These are phyloP conservation scores for Lamellibrachia columna DNA, from an alignment of 2,888 invertebrate genomes.

Conservation along the genomic window DNA sequence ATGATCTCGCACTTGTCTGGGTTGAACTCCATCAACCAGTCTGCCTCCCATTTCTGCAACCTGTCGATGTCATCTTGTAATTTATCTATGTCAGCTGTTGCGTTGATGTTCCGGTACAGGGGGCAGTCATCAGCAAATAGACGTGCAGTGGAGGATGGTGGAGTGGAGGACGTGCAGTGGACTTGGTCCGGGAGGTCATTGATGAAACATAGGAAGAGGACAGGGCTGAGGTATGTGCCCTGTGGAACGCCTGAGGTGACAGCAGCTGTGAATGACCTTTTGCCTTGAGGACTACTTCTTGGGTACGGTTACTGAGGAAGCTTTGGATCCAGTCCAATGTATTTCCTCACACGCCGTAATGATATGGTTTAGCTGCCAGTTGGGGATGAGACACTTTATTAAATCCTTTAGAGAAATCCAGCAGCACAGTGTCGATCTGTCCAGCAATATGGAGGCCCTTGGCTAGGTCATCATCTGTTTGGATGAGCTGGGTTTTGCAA, in stretches of 20 bases:
- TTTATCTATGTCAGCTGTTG: constrained; percentile 22
- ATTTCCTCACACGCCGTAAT: constrained; percentile 32
- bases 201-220: constrained; percentile 42
- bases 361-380: constrained; percentile 31
- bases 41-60: constrained; percentile 35
- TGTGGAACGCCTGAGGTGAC: constrained; percentile 42
- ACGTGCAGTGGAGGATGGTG: constrained; percentile 22
- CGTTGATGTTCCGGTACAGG: constrained; percentile 33
- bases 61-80: constrained; percentile 38
- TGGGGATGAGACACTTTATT: constrained; percentile 36
- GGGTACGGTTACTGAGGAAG: constrained; percentile 35
- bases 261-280: constrained; percentile 29
- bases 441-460: constrained; percentile 31
- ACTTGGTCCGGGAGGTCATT: constrained; percentile 40
- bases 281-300: constrained; percentile 35
- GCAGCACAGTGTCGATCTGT: constrained; percentile 38
- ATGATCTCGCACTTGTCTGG: constrained; percentile 39
- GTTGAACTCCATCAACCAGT: constrained; percentile 40
- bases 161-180: no score
- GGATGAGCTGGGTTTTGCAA: constrained; percentile 41
- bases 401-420: constrained; percentile 40
- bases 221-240: constrained; percentile 39
- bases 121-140: constrained; percentile 43
- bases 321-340: constrained; percentile 33
- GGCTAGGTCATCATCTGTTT: constrained; percentile 20